These are phyloP conservation scores for Lymantria monacha DNA, from an alignment of 2,888 invertebrate species.

Conservation along the genomic window DNA sequence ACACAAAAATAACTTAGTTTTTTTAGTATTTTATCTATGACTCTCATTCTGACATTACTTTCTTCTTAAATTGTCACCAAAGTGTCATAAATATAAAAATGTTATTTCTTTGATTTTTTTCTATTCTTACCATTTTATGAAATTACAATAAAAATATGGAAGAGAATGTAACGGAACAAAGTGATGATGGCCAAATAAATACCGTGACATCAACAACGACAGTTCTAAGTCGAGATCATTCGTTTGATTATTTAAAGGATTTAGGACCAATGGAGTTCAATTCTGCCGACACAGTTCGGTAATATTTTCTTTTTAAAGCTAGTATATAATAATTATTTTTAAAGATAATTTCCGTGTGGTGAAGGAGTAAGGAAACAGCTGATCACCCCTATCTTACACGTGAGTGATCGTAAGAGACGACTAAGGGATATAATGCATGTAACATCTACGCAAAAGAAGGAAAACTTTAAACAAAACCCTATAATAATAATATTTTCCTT, in stretches of 20 bases:
- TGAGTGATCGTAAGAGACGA: too few species aligned
- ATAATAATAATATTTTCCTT: too few species aligned
- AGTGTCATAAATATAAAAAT: neutral
- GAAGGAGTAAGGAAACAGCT: too few species aligned
- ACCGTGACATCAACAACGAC: neutral
- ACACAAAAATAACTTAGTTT: too few species aligned
- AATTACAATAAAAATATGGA: neutral
- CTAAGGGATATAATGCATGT: too few species aligned
- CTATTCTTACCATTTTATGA: neutral
- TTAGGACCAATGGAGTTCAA: conserved; percentile 33
- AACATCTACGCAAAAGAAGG: too few species aligned
- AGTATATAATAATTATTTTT: too few species aligned
- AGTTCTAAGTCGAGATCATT: neutral
- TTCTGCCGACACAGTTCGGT: conserved; percentile 61
- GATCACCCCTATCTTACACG: too few species aligned
- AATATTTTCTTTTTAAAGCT: conserved; percentile 4
- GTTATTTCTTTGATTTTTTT: neutral
- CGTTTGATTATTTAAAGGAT: neutral
- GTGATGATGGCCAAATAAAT: neutral
- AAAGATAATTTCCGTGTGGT: too few species aligned
- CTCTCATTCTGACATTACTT: conserved; percentile 15
- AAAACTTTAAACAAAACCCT: too few species aligned
- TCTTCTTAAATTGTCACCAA: neutral
- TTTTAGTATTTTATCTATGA: too few species aligned
- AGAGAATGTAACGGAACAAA: neutral